Evolutionary conservation across 2,113 vertebrate species (phyloP).

Genomic region (Balaeniceps rex): DNA sequence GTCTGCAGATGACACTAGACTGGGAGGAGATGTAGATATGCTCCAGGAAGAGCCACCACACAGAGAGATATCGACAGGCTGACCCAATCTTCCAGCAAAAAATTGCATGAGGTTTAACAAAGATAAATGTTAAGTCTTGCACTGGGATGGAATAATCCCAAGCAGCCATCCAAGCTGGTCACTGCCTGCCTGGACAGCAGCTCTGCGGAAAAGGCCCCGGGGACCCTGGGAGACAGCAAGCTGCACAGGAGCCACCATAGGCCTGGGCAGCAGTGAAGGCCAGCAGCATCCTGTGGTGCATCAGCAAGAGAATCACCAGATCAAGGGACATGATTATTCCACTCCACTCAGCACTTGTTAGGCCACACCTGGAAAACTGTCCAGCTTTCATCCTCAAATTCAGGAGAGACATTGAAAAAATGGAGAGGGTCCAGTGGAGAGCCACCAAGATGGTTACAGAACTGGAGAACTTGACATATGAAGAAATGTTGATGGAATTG

Average conservation of each 20-base stretch:
- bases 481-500: neutral
- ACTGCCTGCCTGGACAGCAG: too few relatives aligned
- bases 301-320: neutral
- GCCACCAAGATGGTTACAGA: neutral
- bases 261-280: neutral
- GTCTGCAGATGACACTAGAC: neutral
- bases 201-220: too few relatives aligned
- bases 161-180: neutral
- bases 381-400: too few relatives aligned
- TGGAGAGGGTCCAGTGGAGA: neutral
- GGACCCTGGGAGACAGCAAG: neutral
- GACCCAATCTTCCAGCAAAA: neutral
- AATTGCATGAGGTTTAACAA: neutral
- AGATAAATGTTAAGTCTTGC: neutral
- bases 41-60: neutral
- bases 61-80: neutral
- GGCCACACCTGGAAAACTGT: neutral
- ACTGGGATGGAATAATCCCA: neutral
- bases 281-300: too few relatives aligned
- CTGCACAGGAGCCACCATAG: neutral
- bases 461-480: too few relatives aligned
- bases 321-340: neutral
- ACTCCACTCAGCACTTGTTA: neutral
- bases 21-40: neutral
- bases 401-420: neutral